Evolutionary conservation across 2,797 vertebrate species (phyloP), one percentile per base, ranked within the genome.

Genomic region (Esox lucius): DNA sequence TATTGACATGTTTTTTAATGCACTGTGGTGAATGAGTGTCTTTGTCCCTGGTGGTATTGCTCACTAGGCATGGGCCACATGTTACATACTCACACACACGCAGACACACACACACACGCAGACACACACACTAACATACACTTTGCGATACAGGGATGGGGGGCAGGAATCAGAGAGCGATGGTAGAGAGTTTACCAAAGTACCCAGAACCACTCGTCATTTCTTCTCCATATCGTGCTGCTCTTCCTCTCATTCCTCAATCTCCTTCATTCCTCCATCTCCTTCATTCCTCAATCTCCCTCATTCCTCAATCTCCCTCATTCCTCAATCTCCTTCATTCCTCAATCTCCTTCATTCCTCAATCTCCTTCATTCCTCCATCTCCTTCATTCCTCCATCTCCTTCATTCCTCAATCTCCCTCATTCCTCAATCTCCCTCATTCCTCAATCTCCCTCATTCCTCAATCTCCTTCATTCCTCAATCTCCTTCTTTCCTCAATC

Each of bases 1-100:
- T n/a, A n/a, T n/a, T n/a, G n/a, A n/a, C n/a, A n/a, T n/a, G n/a
- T n/a, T n/a, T n/a, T n/a, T n/a, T n/a, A n/a, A n/a, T n/a, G n/a
- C n/a, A n/a, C n/a, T n/a, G n/a, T n/a, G n/a, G n/a, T n/a, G n/a
- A n/a, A n/a, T n/a, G n/a, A n/a, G n/a, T n/a, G n/a, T n/a, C n/a
- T n/a, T n/a, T n/a, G n/a, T n/a, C n/a, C n/a, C n/a, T n/a, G n/a
- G n/a, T n/a, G n/a, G n/a, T n/a, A n/a, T n/a, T n/a, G n/a, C n/a
- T n/a, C n/a, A n/a, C n/a, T n/a, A n/a, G n/a, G n/a, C n/a, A n/a
- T n/a, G n/a, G n/a, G n/a, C n/a, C n/a, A n/a, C n/a, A n/a, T n/a
- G n/a, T 48, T 24, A 28, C 28, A 61, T 66, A 33, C 74, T 72
- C 72, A 67, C 70, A 42, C 35, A 61, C 12, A 75, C 64, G 26